Evolutionary conservation across 2,888 invertebrate species (phyloP).

Genomic region (Sialis lutaria): DNA sequence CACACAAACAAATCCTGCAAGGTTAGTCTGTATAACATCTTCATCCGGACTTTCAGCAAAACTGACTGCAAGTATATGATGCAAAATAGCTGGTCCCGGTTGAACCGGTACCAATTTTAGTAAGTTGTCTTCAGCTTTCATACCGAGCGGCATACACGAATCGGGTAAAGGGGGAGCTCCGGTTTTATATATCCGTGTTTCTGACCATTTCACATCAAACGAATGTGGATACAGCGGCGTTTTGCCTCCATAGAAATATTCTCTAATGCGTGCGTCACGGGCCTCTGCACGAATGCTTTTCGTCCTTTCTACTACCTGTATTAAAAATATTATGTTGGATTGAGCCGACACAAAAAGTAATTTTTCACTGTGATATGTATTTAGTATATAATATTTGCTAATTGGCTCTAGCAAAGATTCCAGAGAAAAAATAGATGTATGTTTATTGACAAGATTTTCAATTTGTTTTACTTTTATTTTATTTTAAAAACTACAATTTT

Average conservation of each 20-base stretch:
- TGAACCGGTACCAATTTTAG: slow-evolving; percentile 74
- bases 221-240: slow-evolving; percentile 82
- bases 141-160: slow-evolving; percentile 92
- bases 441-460: too few relatives aligned
- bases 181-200: slow-evolving; percentile 83
- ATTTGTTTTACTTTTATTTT: too few relatives aligned
- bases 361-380: background rate
- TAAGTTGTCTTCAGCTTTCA: slow-evolving; percentile 80
- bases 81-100: slow-evolving; percentile 58
- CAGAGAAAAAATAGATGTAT: background rate
- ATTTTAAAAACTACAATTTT: too few relatives aligned
- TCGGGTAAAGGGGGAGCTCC: slow-evolving; percentile 86
- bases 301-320: slow-evolving; percentile 71
- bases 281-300: slow-evolving; percentile 50
- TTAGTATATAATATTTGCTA: background rate
- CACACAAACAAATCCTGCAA: slow-evolving; percentile 85
- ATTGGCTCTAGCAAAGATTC: background rate
- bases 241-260: slow-evolving; percentile 87
- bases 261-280: slow-evolving; percentile 65
- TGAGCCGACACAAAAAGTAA: background rate
- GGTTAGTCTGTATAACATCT: slow-evolving; percentile 72
- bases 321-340: background rate
- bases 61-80: slow-evolving; percentile 79
- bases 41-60: slow-evolving; percentile 70
- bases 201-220: slow-evolving; percentile 81